Conservation (phyloP, 2,113 vertebrate genomes). For the Misgurnus mizolepis region DNA sequence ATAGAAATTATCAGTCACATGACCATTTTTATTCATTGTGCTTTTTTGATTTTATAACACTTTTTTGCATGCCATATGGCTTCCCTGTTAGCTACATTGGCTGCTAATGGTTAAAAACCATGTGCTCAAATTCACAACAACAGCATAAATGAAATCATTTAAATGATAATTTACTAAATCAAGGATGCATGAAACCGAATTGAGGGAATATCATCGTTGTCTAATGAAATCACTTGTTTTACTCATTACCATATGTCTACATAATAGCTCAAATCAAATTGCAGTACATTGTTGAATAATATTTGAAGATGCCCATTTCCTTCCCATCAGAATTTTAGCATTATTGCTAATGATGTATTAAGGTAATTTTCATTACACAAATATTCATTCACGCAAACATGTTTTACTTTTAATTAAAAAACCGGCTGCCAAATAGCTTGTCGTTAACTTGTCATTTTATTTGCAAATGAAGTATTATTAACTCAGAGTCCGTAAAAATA, state of each 20-base stretch:
- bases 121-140: neutral
- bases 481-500: constrained; percentile 84
- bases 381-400: neutral
- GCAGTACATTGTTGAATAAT: constrained; percentile 17
- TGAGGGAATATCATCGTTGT: constrained; percentile 28
- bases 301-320: neutral
- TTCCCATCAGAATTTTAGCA: neutral
- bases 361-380: neutral
- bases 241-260: constrained; percentile 20
- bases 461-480: constrained; percentile 83
- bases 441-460: constrained; percentile 77
- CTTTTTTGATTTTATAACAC: too few relatives aligned
- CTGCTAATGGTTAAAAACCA: neutral
- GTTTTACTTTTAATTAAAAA: constrained; percentile 3
- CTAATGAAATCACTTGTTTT: constrained; percentile 43
- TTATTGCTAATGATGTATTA: neutral
- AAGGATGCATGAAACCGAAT: constrained; percentile 39
- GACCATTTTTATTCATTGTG: too few relatives aligned
- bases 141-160: neutral
- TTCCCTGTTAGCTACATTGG: neutral
- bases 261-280: constrained; percentile 37
- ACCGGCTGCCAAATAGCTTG: constrained; percentile 62
- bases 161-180: constrained; percentile 41
- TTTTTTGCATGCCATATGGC: neutral
- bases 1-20: neutral